These are phyloP conservation scores for Glareola pratincola DNA, from an alignment of 2,113 vertebrate species.

Conservation along the genomic window DNA sequence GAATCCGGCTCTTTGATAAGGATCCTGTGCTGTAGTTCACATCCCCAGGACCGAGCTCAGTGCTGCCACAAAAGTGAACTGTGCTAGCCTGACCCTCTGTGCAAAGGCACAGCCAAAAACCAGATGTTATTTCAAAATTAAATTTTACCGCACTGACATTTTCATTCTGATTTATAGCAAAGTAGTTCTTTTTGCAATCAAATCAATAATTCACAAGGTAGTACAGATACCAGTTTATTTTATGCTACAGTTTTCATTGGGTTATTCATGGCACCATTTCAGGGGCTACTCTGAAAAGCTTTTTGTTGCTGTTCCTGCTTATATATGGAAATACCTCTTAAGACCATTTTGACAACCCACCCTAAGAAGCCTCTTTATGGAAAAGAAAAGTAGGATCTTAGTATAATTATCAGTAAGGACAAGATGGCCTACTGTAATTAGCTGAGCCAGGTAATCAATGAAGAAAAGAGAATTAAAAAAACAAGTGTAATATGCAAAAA, in stretches of 20 bases:
- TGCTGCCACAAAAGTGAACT: background rate
- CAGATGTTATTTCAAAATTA: background rate
- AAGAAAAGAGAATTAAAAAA: background rate
- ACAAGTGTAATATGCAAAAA: background rate
- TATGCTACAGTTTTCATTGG: background rate
- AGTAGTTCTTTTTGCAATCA: background rate
- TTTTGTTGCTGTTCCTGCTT: background rate
- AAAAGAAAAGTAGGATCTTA: background rate
- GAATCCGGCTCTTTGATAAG: background rate
- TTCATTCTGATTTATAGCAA: background rate
- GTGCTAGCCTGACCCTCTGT: background rate
- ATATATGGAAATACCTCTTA: background rate
- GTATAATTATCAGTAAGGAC: background rate
- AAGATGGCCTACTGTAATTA: background rate
- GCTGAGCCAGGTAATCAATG: background rate
- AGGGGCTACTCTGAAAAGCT: background rate
- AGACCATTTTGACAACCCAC: background rate
- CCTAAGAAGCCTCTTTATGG: background rate
- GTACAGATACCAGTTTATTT: background rate
- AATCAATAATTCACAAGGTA: background rate
- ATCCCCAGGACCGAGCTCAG: rapidly evolving
- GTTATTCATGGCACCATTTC: background rate
- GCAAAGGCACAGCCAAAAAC: background rate
- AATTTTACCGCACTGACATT: background rate
- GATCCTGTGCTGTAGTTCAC: background rate